These are phyloP conservation scores for Craseonycteris thonglongyai DNA, from an alignment of 2,113 vertebrate genomes.

Conservation along the genomic window DNA sequence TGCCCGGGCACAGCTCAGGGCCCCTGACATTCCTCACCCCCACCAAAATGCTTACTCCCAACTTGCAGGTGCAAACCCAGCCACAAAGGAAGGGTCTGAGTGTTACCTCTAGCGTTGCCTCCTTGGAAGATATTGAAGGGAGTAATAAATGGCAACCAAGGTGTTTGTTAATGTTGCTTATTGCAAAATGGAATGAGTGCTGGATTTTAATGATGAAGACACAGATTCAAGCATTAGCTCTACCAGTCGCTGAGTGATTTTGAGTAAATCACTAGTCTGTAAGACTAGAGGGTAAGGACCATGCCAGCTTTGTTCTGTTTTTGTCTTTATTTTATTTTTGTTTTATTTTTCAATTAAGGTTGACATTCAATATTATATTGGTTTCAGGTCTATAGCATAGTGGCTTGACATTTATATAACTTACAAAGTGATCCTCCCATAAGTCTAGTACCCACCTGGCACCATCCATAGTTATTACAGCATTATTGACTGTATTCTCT, in stretches of 20 bases:
- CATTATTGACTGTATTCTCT: too few species aligned
- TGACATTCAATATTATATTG: neutral
- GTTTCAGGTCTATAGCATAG: neutral
- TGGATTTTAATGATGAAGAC: neutral
- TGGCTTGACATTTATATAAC: too few species aligned
- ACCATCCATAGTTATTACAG: too few species aligned
- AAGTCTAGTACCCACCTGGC: too few species aligned
- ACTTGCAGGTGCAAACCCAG: neutral
- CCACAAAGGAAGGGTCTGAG: neutral
- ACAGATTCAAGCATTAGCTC: neutral
- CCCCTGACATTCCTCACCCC: neutral
- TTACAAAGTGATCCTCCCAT: too few species aligned
- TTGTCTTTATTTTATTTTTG: neutral
- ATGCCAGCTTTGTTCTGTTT: neutral
- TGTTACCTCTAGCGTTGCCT: neutral
- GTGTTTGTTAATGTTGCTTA: neutral
- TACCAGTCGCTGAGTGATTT: neutral
- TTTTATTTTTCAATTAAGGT: neutral
- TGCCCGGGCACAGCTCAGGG: too few species aligned
- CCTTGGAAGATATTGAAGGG: neutral
- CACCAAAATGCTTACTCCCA: neutral
- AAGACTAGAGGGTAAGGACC: neutral
- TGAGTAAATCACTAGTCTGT: neutral
- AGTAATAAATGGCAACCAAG: neutral
- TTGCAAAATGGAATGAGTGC: neutral